Evolutionary conservation across 2,113 vertebrate genomes (phyloP).

Genomic region (Pangasianodon hypophthalmus): DNA sequence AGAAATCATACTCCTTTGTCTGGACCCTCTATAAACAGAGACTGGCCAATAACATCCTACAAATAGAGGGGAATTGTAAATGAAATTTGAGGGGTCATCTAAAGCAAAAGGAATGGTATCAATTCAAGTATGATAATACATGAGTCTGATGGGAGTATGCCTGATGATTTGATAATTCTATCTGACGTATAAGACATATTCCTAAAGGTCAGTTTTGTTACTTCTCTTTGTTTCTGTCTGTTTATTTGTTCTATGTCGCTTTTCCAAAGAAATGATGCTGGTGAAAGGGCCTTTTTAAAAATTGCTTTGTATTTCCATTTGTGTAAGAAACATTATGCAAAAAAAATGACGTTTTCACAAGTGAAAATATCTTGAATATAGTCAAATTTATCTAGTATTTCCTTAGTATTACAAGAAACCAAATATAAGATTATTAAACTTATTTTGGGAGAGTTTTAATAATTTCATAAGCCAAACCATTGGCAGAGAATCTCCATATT

Average conservation of each 20-base stretch:
- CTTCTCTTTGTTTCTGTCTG: background rate
- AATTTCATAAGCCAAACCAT: background rate
- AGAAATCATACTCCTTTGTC: constrained; percentile 31
- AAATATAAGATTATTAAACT: background rate
- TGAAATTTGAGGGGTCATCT: background rate
- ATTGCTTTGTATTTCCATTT: background rate
- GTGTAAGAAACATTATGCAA: background rate
- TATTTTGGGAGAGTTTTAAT: background rate
- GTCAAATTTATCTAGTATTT: background rate
- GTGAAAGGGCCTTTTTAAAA: background rate
- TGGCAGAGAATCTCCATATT: background rate
- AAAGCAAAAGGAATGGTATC: background rate
- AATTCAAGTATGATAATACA: background rate
- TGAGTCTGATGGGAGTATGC: background rate
- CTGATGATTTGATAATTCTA: background rate
- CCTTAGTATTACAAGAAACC: background rate
- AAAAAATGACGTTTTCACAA: background rate
- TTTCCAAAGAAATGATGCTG: background rate
- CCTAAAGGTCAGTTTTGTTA: background rate
- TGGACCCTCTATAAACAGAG: constrained; percentile 32
- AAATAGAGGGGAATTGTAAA: background rate
- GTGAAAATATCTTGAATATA: background rate
- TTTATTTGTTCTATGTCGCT: background rate
- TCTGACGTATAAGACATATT: background rate
- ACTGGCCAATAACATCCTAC: constrained; percentile 4